A percentile compares a stretch with the other conserved stretches of the same genome.
Evolutionary conservation across 2,888 invertebrate genomes (phyloP).

Genomic region (Drosophila monieri): DNA sequence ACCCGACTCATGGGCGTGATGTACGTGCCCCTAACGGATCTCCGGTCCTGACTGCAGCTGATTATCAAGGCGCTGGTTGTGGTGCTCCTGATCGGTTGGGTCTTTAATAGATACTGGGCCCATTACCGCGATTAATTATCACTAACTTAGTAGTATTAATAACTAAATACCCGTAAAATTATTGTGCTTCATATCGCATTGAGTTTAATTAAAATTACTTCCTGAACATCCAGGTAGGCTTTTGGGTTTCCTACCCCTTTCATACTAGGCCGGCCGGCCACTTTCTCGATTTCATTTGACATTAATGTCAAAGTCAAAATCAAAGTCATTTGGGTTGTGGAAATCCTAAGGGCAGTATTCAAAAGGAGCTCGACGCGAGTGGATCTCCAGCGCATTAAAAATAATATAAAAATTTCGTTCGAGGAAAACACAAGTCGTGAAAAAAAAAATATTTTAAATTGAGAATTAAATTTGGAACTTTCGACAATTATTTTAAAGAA

Average conservation of each 20-base stretch:
- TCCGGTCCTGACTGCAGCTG: slow-evolving; percentile 84
- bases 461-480: background rate
- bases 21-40: slow-evolving; percentile 97
- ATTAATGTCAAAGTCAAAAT: slow-evolving; percentile 13
- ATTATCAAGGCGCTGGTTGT: slow-evolving; percentile 59
- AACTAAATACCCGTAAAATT: background rate
- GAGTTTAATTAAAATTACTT: slow-evolving; percentile 10
- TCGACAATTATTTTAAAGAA: background rate
- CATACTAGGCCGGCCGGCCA: slow-evolving; percentile 1
- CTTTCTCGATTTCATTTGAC: slow-evolving; percentile 9
- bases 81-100: slow-evolving; percentile 61
- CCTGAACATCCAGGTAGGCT: background rate
- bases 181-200: slow-evolving; percentile 9
- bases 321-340: background rate
- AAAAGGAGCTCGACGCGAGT: slow-evolving; percentile 3
- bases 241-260: background rate
- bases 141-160: slow-evolving; percentile 10
- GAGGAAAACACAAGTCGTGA: background rate
- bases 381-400: background rate
- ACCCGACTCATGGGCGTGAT: slow-evolving; percentile 96
- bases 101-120: slow-evolving; percentile 64
- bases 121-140: slow-evolving; percentile 34
- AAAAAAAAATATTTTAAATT: background rate
- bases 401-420: background rate
- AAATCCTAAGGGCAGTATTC: slow-evolving; percentile 3